A percentile compares a stretch with the other conserved stretches of the same genome.
Evolutionary conservation across 2,113 vertebrate genomes (phyloP).

Genomic region (Hemibagrus wyckioides): DNA sequence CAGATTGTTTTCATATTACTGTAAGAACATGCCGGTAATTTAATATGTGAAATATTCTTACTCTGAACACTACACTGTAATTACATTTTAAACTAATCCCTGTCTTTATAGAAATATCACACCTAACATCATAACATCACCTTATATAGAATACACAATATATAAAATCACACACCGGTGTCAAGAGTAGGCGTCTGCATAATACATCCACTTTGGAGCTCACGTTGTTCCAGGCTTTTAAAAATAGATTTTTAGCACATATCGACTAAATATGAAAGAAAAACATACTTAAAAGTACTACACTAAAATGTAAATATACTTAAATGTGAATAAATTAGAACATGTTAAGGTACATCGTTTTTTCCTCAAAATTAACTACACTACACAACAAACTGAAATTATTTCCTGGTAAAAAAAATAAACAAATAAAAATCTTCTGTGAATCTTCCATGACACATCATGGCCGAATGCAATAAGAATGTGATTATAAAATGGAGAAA

Average conservation of each 20-base stretch:
- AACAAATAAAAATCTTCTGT: too few species aligned
- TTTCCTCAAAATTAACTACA: not conserved
- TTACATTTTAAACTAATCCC: not conserved
- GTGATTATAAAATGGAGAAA: not conserved
- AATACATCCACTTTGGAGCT: too few species aligned
- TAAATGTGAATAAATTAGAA: too few species aligned
- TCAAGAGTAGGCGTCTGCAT: too few species aligned
- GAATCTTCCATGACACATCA: not conserved
- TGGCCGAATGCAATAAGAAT: not conserved
- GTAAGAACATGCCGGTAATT: not conserved
- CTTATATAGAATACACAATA: not conserved
- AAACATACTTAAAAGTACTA: too few species aligned
- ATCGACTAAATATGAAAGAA: not conserved
- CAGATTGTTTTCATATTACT: not conserved
- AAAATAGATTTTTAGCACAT: not conserved
- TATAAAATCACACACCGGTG: too few species aligned
- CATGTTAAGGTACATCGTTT: not conserved
- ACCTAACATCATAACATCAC: not conserved
- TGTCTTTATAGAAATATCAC: not conserved
- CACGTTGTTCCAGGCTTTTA: too few species aligned
- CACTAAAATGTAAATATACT: not conserved
- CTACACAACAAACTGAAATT: not conserved
- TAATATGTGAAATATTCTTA: not conserved
- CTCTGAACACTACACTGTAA: not conserved
- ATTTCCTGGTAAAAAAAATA: too few species aligned